Conservation (phyloP, 2,888 invertebrate species). For the Coelinius sp. region DNA sequence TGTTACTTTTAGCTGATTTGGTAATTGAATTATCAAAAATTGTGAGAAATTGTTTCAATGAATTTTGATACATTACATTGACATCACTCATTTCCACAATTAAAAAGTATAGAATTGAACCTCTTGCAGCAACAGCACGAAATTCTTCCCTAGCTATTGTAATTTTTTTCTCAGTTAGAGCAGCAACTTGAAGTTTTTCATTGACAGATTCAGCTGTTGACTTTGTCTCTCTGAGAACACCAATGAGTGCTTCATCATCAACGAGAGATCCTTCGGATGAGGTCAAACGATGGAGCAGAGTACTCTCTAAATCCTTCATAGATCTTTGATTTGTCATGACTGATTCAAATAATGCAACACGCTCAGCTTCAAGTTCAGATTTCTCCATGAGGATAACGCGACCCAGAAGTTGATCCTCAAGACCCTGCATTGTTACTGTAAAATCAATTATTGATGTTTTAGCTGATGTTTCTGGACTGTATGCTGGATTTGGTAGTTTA, state of each 20-base stretch:
- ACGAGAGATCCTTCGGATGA: constrained; percentile 95
- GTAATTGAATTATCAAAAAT: constrained; percentile 95
- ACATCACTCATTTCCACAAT: constrained; percentile 98
- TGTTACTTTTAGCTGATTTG: constrained; percentile 87
- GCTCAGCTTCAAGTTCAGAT: constrained; percentile 93
- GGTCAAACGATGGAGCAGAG: constrained; percentile 90
- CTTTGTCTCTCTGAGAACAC: constrained; percentile 86
- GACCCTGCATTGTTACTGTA: constrained; percentile 95
- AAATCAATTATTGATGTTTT: constrained; percentile 98
- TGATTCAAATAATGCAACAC: constrained; percentile 93
- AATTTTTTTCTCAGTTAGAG: constrained; percentile 94
- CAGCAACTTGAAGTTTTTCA: constrained; percentile 92
- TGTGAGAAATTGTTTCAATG: constrained; percentile 92
- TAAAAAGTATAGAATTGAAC: constrained; percentile 94
- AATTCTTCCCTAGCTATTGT: constrained; percentile 95
- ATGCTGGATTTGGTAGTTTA: constrained; percentile 95
- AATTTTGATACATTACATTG: constrained; percentile 97
- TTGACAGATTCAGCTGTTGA: constrained; percentile 95
- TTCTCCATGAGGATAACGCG: constrained; percentile 97
- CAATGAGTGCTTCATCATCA: constrained; percentile 95
- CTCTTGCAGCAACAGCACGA: constrained; percentile 93
- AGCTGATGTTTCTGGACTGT: constrained; percentile 96
- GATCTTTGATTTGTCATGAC: constrained; percentile 96
- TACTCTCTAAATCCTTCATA: constrained; percentile 96
- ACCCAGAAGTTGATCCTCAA: constrained; percentile 95